Conservation (phyloP, 2,113 vertebrate genomes). For the Anoplopoma fimbria region DNA sequence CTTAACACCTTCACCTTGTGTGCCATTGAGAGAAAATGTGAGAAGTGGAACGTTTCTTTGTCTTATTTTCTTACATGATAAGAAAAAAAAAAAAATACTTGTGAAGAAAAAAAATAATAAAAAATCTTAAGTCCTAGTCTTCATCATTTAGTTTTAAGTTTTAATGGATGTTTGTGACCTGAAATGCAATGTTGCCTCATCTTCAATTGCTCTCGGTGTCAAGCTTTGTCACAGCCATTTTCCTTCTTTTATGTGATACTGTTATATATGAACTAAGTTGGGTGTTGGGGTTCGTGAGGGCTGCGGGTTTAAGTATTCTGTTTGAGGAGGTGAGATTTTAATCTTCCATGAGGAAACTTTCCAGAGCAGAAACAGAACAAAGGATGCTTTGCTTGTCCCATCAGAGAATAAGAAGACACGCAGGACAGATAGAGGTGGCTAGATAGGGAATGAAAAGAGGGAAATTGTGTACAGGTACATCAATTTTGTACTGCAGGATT, state of each 20-base stretch:
- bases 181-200: too few species aligned
- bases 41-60: constrained; percentile 80
- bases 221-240: neutral
- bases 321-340: constrained; percentile 57
- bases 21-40: constrained; percentile 83
- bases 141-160: neutral
- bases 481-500: constrained; percentile 20
- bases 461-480: constrained; percentile 23
- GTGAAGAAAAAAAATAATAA: constrained; percentile 61
- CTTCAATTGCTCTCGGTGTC: neutral
- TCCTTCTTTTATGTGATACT: neutral
- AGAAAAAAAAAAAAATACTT: constrained; percentile 79
- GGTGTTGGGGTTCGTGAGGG: neutral
- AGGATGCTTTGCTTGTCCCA: constrained; percentile 25
- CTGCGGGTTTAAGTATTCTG: constrained; percentile 39
- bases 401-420: constrained; percentile 12
- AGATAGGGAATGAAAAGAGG: constrained; percentile 4
- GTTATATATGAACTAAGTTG: neutral
- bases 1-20: constrained; percentile 83
- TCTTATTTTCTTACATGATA: constrained; percentile 86
- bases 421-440: neutral
- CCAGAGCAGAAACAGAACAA: constrained; percentile 14
- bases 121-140: neutral
- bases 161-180: neutral
- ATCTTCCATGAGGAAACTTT: constrained; percentile 54